phyloP scores from a whole-genome alignment of 2,888 invertebrate species.

The Andrena minutula region DNA sequence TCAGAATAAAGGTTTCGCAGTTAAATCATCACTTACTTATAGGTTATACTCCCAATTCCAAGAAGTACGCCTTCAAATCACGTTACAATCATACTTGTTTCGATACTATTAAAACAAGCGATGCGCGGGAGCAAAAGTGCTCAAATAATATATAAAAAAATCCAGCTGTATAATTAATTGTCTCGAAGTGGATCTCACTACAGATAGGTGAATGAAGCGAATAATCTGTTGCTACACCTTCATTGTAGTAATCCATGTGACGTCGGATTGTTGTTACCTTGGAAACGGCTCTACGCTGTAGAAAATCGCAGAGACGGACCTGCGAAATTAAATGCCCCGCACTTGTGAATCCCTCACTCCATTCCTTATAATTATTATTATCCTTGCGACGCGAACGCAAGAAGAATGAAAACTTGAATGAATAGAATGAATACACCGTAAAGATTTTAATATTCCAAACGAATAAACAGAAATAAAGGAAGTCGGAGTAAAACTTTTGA shows the following conservation, averaged over 20 bases:
- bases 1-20: neutral
- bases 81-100: conserved; percentile 6
- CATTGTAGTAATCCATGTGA: conserved; percentile 64
- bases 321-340: neutral
- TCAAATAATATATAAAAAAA: conserved; percentile 33
- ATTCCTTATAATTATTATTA: neutral
- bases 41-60: conserved; percentile 49
- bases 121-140: conserved; percentile 1
- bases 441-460: neutral
- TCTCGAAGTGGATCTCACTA: conserved; percentile 30
- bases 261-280: conserved; percentile 65
- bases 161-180: conserved; percentile 16
- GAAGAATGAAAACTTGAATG: neutral
- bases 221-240: conserved; percentile 62
- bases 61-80: neutral
- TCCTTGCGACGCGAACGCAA: neutral
- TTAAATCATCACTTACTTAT: conserved; percentile 23
- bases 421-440: neutral
- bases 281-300: conserved; percentile 62
- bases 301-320: conserved; percentile 45
- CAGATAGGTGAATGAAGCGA: conserved; percentile 47
- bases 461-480: neutral
- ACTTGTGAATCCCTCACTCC: neutral
- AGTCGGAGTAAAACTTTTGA: neutral
- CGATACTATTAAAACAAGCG: neutral